A percentile compares a stretch with the other conserved stretches of the same genome.
Evolutionary conservation across 1,140 invertebrate species (phyloP).

Genomic region (Ooceraea biroi): DNA sequence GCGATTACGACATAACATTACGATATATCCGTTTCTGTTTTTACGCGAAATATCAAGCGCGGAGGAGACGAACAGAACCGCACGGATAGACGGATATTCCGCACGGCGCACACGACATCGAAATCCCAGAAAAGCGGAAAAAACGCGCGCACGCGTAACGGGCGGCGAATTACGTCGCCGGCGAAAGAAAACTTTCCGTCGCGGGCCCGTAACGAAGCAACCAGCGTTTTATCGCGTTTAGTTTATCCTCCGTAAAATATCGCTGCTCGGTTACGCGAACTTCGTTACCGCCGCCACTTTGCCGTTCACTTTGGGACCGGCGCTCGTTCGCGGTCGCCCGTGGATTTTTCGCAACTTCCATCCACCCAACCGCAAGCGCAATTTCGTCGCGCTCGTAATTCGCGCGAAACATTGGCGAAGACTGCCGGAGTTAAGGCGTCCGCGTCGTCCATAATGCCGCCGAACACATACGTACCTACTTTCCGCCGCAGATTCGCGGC

Average conservation of each 20-base stretch:
- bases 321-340: conserved; percentile 23
- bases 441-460: background rate
- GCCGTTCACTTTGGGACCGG: conserved; percentile 24
- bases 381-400: conserved; percentile 57
- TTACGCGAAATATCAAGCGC: conserved; percentile 41
- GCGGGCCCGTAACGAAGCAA: conserved; percentile 60
- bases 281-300: conserved; percentile 38
- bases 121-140: conserved; percentile 25
- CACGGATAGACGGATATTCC: background rate
- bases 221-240: conserved; percentile 66
- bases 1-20: too few species aligned
- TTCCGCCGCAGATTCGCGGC: background rate
- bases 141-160: conserved; percentile 21
- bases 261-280: conserved; percentile 55
- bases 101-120: background rate
- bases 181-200: conserved; percentile 63
- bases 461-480: background rate
- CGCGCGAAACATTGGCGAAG: conserved; percentile 18
- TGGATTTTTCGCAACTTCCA: conserved; percentile 41
- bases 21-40: conserved; percentile 27
- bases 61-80: background rate
- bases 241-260: conserved; percentile 58
- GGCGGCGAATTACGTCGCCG: conserved; percentile 51
- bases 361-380: background rate
- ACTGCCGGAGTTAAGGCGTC: conserved; percentile 13